Percentiles rank a stretch among this genome's conserved stretches.
These are phyloP conservation scores for Chanos chanos DNA, from an alignment of 2,797 vertebrate genomes.

Conservation along the genomic window DNA sequence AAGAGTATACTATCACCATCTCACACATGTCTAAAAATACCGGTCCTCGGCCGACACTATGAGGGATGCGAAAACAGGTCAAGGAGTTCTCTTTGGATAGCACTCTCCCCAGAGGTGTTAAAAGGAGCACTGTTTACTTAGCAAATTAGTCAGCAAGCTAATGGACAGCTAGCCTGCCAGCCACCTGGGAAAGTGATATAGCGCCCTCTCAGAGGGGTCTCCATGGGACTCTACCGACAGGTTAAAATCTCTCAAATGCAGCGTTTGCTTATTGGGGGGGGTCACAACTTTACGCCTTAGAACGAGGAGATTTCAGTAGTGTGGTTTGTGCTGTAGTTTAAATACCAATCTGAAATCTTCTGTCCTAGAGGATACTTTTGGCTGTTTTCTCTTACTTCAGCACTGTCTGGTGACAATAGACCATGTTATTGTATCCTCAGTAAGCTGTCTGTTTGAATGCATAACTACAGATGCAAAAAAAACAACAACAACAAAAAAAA, in stretches of 20 bases:
- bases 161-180: conserved; percentile 57
- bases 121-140: conserved; percentile 56
- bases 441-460: too few relatives aligned
- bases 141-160: conserved; percentile 61
- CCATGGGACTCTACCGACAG: neutral
- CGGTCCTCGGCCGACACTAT: conserved; percentile 11
- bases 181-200: conserved; percentile 26
- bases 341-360: too few relatives aligned
- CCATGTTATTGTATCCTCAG: too few relatives aligned
- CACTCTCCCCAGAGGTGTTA: neutral
- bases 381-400: too few relatives aligned
- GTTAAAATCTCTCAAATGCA: neutral
- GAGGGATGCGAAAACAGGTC: conserved; percentile 42
- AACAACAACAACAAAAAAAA: too few relatives aligned
- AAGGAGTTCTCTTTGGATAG: conserved; percentile 31
- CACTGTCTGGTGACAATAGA: too few relatives aligned
- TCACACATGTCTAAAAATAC: conserved; percentile 27
- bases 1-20: conserved; percentile 14
- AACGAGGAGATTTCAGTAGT: too few relatives aligned
- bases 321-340: too few relatives aligned
- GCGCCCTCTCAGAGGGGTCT: conserved; percentile 1
- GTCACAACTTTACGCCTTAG: too few relatives aligned
- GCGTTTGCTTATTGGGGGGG: too few relatives aligned
- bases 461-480: too few relatives aligned
- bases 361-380: too few relatives aligned